Evolutionary conservation across 2,797 vertebrate species (phyloP).

Genomic region (Acrocephalus scirpaceus): DNA sequence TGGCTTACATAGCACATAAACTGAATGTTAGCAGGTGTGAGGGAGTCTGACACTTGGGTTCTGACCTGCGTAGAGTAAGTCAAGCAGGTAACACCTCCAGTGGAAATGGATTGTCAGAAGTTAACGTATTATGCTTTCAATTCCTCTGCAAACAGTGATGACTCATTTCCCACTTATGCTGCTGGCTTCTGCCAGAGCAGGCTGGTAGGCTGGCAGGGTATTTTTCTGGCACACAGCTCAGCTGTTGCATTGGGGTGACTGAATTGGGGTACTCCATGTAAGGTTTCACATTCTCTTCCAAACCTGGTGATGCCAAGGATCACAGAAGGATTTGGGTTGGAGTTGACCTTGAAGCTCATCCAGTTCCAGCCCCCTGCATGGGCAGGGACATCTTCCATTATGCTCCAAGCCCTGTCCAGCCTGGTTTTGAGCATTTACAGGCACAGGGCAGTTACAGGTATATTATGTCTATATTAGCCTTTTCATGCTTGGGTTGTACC

Average conservation of each 20-base stretch:
- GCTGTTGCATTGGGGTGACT: background rate
- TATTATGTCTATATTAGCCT: background rate
- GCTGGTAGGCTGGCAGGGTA: background rate
- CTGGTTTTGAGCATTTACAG: background rate
- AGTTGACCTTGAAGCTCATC: background rate
- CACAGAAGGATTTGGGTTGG: background rate
- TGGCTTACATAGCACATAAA: background rate
- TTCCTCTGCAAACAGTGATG: background rate
- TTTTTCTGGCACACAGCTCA: background rate
- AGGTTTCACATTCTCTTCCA: background rate
- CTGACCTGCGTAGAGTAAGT: fast-evolving
- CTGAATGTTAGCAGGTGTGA: background rate
- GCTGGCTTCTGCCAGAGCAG: background rate
- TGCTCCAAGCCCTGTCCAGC: background rate
- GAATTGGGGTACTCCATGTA: background rate
- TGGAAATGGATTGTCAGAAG: background rate
- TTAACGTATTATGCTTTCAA: background rate
- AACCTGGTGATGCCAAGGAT: background rate
- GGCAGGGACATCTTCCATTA: background rate
- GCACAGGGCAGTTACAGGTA: background rate
- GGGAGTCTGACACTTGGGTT: background rate
- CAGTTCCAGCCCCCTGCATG: background rate
- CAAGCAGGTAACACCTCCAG: background rate
- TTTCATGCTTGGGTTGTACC: background rate
- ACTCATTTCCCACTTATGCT: background rate